Percentiles rank a stretch among this genome's conserved stretches.
Conservation (phyloP, 2,797 vertebrate species). For the Myripristis murdjan region DNA sequence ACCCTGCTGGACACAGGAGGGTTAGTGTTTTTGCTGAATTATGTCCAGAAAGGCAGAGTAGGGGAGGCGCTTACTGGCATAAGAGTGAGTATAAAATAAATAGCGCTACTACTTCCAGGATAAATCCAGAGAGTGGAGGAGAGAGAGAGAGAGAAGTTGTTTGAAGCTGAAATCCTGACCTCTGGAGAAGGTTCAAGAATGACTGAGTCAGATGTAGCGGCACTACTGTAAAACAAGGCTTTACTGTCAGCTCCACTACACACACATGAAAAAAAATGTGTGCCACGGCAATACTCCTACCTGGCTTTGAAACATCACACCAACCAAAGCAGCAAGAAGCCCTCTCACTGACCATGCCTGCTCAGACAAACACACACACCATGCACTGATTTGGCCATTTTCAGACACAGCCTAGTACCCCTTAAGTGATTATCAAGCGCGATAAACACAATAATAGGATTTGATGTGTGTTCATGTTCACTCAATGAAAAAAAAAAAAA, state of each 20-base stretch:
- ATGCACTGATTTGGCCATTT: too few relatives aligned
- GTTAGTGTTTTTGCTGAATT: constrained; percentile 49
- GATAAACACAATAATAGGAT: too few relatives aligned
- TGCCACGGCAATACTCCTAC: constrained; percentile 5
- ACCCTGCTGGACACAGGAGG: constrained; percentile 44
- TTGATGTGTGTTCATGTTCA: too few relatives aligned
- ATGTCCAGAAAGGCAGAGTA: constrained; percentile 32
- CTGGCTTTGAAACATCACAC: constrained; percentile 32
- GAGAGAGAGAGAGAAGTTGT: constrained; percentile 13
- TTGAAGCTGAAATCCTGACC: constrained; percentile 69
- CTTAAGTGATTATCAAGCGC: not conserved
- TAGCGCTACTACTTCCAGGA: constrained; percentile 66
- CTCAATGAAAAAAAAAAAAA: not conserved
- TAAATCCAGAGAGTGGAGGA: constrained; percentile 52
- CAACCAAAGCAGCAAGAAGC: not conserved
- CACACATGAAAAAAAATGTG: constrained; percentile 22
- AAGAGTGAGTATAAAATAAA: constrained; percentile 69
- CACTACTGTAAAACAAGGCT: constrained; percentile 71
- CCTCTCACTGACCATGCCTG: not conserved
- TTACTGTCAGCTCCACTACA: constrained; percentile 52
- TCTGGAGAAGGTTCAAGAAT: constrained; percentile 73
- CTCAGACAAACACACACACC: constrained; percentile 6
- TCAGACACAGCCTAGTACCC: constrained; percentile 8
- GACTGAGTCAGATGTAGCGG: constrained; percentile 65
- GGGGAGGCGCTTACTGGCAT: constrained; percentile 59